These are phyloP conservation scores for Salvelinus alpinus DNA, from an alignment of 2,113 vertebrate species.

Conservation along the genomic window DNA sequence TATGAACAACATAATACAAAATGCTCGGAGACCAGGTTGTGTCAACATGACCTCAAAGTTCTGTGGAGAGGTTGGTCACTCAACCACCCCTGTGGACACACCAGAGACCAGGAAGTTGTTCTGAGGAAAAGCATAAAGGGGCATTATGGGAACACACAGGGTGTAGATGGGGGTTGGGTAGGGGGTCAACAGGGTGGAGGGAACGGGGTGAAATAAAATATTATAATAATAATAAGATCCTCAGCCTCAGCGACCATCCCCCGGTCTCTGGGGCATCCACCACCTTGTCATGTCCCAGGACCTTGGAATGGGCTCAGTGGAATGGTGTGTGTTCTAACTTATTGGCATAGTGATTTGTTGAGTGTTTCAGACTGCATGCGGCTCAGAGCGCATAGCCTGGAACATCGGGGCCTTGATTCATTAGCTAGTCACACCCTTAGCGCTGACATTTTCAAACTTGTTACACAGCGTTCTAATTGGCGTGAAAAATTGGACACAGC, in stretches of 20 bases:
- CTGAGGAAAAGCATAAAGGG: constrained; percentile 45
- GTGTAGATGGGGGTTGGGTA: constrained; percentile 18
- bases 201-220: constrained; percentile 52
- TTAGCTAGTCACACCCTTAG: constrained; percentile 71
- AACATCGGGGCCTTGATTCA: constrained; percentile 68
- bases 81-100: constrained; percentile 28
- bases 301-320: constrained; percentile 41
- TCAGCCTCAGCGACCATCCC: constrained; percentile 22
- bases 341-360: constrained; percentile 61
- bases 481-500: constrained; percentile 62
- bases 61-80: constrained; percentile 1
- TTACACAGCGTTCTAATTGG: constrained; percentile 66
- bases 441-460: constrained; percentile 75
- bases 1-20: too few species aligned
- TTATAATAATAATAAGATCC: constrained; percentile 61
- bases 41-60: too few species aligned
- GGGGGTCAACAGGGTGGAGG: constrained; percentile 46
- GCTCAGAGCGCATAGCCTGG: constrained; percentile 55
- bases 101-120: constrained; percentile 39
- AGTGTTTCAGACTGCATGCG: constrained; percentile 48
- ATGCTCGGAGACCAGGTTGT: too few species aligned
- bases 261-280: constrained; percentile 59
- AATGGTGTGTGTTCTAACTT: constrained; percentile 30
- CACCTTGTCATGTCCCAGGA: constrained; percentile 65
- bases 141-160: constrained; percentile 34